Conservation (phyloP, 2,113 vertebrate genomes). For the Dryoscopus gambensis region DNA sequence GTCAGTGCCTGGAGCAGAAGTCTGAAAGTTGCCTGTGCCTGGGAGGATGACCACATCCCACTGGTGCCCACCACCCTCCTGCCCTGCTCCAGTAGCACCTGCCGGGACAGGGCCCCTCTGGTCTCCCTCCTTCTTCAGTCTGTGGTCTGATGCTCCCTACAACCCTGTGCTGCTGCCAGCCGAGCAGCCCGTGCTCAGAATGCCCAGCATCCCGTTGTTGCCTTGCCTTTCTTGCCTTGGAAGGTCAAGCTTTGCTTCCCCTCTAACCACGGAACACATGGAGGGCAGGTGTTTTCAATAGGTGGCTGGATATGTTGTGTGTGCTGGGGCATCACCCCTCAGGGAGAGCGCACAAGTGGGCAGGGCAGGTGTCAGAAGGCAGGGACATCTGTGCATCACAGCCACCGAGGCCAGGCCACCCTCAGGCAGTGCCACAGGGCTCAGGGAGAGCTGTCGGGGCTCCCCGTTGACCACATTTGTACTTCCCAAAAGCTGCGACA, state of each 20-base stretch:
- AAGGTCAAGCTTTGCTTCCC: not conserved
- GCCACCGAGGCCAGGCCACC: accelerated
- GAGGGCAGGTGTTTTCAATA: not conserved
- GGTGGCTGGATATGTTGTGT: not conserved
- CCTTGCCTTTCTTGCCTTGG: not conserved
- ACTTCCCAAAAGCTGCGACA: not conserved
- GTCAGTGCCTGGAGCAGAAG: not conserved
- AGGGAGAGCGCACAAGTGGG: not conserved
- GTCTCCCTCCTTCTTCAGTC: not conserved
- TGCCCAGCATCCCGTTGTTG: accelerated
- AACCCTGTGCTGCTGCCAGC: not conserved
- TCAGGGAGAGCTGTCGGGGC: not conserved
- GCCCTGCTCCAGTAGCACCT: not conserved
- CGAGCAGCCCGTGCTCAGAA: accelerated
- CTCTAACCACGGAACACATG: accelerated
- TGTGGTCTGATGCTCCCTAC: accelerated
- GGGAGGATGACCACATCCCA: accelerated
- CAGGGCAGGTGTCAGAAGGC: not conserved
- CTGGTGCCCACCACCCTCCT: accelerated
- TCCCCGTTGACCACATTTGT: not conserved
- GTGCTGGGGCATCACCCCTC: not conserved
- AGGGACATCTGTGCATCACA: accelerated
- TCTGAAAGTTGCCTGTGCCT: not conserved
- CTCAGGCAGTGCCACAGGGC: not conserved
- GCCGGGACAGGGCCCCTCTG: accelerated